Evolutionary conservation across 2,888 invertebrate species (phyloP).

Genomic region (Lasioglossum leucozonium): DNA sequence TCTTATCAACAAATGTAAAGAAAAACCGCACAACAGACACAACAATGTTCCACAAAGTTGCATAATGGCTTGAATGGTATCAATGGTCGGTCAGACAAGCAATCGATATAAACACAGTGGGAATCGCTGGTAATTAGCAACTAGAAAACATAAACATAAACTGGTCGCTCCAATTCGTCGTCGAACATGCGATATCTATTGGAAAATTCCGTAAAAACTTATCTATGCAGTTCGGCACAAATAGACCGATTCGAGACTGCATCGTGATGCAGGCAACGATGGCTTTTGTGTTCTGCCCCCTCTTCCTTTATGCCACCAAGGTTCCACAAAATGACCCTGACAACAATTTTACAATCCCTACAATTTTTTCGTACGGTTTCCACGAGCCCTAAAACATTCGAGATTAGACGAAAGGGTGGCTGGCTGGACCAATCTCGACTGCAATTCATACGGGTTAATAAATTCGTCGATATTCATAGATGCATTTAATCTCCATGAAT

Average conservation of each 20-base stretch:
- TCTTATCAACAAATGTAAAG: neutral
- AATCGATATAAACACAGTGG: neutral
- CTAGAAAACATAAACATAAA: neutral
- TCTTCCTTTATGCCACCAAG: neutral
- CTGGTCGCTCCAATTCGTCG: neutral
- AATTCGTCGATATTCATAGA: no score
- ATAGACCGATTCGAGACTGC: neutral
- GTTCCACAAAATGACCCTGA: neutral
- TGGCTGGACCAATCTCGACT: no score
- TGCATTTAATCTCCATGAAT: no score
- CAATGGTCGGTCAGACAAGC: neutral
- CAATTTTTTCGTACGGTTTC: neutral
- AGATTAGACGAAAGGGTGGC: no score
- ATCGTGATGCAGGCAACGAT: neutral
- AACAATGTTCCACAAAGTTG: neutral
- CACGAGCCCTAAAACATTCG: neutral
- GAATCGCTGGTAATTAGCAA: neutral
- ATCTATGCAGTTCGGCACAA: neutral
- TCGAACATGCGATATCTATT: conserved; percentile 10
- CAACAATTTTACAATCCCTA: neutral
- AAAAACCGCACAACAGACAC: neutral
- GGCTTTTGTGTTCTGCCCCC: neutral
- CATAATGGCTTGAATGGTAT: neutral
- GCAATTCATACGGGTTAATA: no score
- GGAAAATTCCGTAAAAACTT: conserved; percentile 32